Evolutionary conservation across 2,888 invertebrate genomes (phyloP).

Genomic region (Amphiduros pacificus): DNA sequence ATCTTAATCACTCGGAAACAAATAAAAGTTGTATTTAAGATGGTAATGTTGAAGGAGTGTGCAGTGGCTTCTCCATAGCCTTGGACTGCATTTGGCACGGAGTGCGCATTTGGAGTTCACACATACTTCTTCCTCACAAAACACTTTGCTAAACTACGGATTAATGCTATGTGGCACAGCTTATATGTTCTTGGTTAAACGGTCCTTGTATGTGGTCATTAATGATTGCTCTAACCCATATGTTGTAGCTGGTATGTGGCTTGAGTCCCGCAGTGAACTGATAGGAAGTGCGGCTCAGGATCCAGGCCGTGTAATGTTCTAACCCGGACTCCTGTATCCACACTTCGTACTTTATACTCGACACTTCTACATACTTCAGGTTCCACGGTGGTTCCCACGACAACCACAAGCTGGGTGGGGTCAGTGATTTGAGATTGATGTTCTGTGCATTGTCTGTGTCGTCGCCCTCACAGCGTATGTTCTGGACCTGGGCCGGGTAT

Average conservation of each 20-base stretch:
- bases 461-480: slow-evolving; percentile 16
- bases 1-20: too few species aligned
- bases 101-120: too few species aligned
- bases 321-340: slow-evolving; percentile 34
- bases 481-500: slow-evolving; percentile 17
- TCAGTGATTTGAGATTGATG: background rate
- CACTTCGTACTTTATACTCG: slow-evolving; percentile 39
- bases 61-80: too few species aligned
- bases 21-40: too few species aligned
- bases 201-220: slow-evolving; percentile 31
- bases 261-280: slow-evolving; percentile 20
- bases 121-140: too few species aligned
- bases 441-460: background rate
- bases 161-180: slow-evolving; percentile 15
- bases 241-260: slow-evolving; percentile 28
- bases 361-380: slow-evolving; percentile 28
- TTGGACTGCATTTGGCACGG: too few species aligned
- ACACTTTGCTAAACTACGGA: too few species aligned
- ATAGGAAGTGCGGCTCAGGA: slow-evolving; percentile 21
- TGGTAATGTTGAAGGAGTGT: too few species aligned
- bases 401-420: slow-evolving; percentile 23
- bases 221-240: slow-evolving; percentile 41
- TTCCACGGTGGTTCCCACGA: slow-evolving; percentile 47
- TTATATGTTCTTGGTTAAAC: slow-evolving; percentile 33
- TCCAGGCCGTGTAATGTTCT: slow-evolving; percentile 28